Base-by-base conservation (phyloP, 1,140 invertebrate species). In the Hyposmocoma kahamanoa region DNA sequence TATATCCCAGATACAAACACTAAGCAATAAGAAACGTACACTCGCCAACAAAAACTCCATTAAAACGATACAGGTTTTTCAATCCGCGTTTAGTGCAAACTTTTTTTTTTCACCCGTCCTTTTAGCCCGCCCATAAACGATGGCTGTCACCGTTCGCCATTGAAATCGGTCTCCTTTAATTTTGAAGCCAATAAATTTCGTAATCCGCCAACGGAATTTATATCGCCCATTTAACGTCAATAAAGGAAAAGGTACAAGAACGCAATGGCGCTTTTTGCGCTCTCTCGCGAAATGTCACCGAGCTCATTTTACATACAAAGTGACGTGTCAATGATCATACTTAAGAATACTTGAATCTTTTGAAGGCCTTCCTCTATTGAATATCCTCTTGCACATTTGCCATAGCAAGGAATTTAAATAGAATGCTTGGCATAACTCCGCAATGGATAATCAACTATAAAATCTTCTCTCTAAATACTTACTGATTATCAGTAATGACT, bases 81-180 rank as follows among this genome's bases (percentile, higher is more conserved):
- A 69, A 72, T 67, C 48, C 65, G 50, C 38, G 53, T 70, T 66
- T 59, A 65, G 51, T 50, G 49, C 58, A 61, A 39, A 46, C 46
- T 72, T 70, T 78, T 77, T 72, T 70, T 78, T 77, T 77, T 65
- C 48, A 4, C 30, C 30, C 13, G 47, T 56, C 58, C 49, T 50
- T 42, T 59, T 50, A 52, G 57, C 58, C 60, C 60, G 69, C 57
- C 68, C 63, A 73, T 75, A 79, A 77, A 67, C 66, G 77, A 72
- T 72, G 53, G 56, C 64, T 77, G 77, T 81, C 77, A 81, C 52
- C 60, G 48, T 56, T 67, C 62, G 51, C 76, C 79, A 83, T 83
- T 83, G 79, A 83, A 80, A 80, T 83, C 79, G 79, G 79, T 69
- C 74, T 72, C 79, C 63, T 83, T 83, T 83, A 83, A 83, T 80